Percentiles rank a stretch among this genome's conserved stretches.
phyloP scores from a whole-genome alignment of 2,113 vertebrate genomes.

The Halcyon senegalensis region DNA sequence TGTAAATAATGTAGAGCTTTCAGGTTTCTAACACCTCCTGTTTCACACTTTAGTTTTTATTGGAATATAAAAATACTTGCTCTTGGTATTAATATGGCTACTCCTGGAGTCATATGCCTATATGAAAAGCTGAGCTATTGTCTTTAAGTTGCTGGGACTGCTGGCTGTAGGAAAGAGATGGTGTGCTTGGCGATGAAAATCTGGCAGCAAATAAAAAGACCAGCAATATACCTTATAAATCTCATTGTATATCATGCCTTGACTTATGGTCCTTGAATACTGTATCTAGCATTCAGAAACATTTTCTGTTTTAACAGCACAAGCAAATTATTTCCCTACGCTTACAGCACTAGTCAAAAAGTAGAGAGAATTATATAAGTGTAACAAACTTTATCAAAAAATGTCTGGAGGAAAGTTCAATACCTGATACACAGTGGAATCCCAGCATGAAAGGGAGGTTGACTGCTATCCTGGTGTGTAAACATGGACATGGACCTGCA shows the following conservation, averaged over 20 bases:
- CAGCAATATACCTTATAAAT: background rate
- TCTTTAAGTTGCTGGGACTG: background rate
- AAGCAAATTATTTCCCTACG: background rate
- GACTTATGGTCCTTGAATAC: background rate
- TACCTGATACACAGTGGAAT: background rate
- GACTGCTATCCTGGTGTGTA: background rate
- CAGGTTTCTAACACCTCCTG: background rate
- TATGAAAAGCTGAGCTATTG: background rate
- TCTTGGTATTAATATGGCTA: background rate
- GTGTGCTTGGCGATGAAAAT: background rate
- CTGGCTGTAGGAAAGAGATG: background rate
- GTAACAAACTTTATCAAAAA: background rate
- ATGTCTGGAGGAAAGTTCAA: background rate
- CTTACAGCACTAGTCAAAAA: background rate
- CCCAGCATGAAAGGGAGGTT: background rate
- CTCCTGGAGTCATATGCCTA: background rate
- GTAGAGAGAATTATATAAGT: background rate
- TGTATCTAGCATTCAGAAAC: background rate
- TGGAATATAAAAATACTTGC: background rate
- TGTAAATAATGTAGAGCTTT: background rate
- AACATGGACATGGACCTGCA: background rate
- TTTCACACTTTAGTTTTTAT: background rate
- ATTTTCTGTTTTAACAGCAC: background rate
- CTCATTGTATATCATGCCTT: background rate
- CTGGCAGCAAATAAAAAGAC: background rate